These are phyloP conservation scores for Lagria hirta DNA, from an alignment of 2,888 invertebrate species.

Conservation along the genomic window DNA sequence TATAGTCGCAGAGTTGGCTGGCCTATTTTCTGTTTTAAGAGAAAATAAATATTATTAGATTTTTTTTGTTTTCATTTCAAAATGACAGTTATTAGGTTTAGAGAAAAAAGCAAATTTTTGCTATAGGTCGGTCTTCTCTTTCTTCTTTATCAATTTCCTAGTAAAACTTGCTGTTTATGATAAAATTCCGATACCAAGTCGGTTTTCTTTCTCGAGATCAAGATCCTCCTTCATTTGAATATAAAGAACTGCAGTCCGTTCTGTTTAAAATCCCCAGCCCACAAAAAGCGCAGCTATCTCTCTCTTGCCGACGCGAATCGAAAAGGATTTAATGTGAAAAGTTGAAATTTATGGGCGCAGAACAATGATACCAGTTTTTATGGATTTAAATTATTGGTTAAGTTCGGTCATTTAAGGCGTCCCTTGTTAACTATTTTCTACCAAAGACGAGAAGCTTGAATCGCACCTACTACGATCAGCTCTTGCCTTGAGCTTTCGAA, in stretches of 20 bases:
- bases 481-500: constrained; percentile 3
- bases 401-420: constrained; percentile 52
- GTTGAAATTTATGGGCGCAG: constrained; percentile 55
- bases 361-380: constrained; percentile 57
- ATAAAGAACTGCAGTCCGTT: constrained; percentile 53
- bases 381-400: constrained; percentile 56
- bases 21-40: no score
- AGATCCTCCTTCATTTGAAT: constrained; percentile 51
- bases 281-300: constrained; percentile 43
- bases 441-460: constrained; percentile 2
- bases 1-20: no score
- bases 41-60: no score
- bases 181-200: no score
- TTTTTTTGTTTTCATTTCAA: no score
- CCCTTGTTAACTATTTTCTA: constrained; percentile 50
- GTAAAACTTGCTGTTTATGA: no score
- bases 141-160: no score
- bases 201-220: no score
- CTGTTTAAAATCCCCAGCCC: constrained; percentile 49
- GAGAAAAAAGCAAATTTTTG: no score
- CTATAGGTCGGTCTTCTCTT: no score
- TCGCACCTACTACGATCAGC: constrained; percentile 22
- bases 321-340: constrained; percentile 56
- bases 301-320: constrained; percentile 49
- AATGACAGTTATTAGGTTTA: no score